Evolutionary conservation across 2,113 vertebrate species (phyloP), one percentile per base, ranked within the genome.

Genomic region (Albula glossodonta): DNA sequence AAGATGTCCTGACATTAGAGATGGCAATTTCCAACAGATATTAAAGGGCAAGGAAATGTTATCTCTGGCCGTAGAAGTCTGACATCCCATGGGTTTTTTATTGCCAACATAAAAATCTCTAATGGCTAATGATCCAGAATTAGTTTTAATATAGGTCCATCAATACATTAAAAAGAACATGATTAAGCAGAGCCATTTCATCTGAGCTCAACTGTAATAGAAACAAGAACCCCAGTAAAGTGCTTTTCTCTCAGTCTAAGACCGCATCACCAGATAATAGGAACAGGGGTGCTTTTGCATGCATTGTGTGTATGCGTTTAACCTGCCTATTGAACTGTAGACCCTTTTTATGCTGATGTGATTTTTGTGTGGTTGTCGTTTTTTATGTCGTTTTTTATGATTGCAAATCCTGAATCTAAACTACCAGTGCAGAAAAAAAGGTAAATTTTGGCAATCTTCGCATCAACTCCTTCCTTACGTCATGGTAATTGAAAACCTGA

Each of bases 1-100:
- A 90, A 89, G 89, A 80, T 84, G 79, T 89, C 87, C 85, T 90
- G 90, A 93, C 90, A 92, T 93, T 91, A 92, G 81, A 81, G 57
- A 82, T 79, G 87, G 86, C 86, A 87, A 90, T 91, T 90, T 83
- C 85, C 80, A 82, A 79, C 83, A 57, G 84, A 90, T 90, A 88
- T 91, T 89, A 89, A 22, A 84, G 81, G 85, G 86, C 79, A 85
- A 81, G 89, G 87, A 92, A 92, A 93, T 90, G 80, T 90, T 91
- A 85, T 80, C 56, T 87, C 48, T 84, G 84, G 63, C 88, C 87
- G 88, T 88, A 83, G 81, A 88, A 81, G 90, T 82, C 84, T 31
- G 80, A 31, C 41, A 81, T 90, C 66, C 57, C 80, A 82, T 84
- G 56, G 85, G 66, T 87, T 66, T 41, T 91, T 93, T 91, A 91